Base-by-base conservation (phyloP, 2,888 invertebrate genomes). In the Pollenia griseotomentosa region DNA sequence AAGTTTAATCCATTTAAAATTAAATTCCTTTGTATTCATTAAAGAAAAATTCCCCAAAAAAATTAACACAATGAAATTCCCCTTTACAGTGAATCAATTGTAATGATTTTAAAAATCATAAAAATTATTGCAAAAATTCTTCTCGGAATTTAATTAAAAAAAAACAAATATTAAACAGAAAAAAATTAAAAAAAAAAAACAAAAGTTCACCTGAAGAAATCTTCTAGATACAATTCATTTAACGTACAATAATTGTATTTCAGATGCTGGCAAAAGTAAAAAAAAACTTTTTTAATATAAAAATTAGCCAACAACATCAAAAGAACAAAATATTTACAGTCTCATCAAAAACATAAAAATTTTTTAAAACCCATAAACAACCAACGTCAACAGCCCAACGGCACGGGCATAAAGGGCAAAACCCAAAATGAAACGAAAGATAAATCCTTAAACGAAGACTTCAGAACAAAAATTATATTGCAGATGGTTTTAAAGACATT, bases 341-440 rank as follows among this genome's bases (percentile, higher is more conserved):
- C 70, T 57, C 77, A 78, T 73, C 71, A 71, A 55, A 79, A 61
- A 66, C 74, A 84, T 84, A 68, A 84, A 78, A 68, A 19, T 73
- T 55, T 19, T 78, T 74, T 40, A 78, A 78, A 57, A 68, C 44
- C 71, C 73, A 84, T 84, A 74, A 79, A 84, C 79, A 84, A 84
- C 33, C 66, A 70, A 11, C 51, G 40, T 61, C 61, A 75, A 77
- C 44, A 59, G 23, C 33, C 33, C 4, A 66, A 66, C n/a, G 33
- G 9, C 42, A 51, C 9, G 7, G n/a, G 12, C 70, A 44, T 7
- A 55, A 46, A n/a, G 48, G n/a, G 5, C 3, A 66, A 66, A 46
- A 16, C 11, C 53, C 14, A 6, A 70, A 70, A 57, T 48, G 46
- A 65, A 71, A 46, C 70, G 42, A 51, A 68, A 71, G 65, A 84